Evolutionary conservation across 2,888 invertebrate species (phyloP).

Genomic region (Dendrolimus pini): DNA sequence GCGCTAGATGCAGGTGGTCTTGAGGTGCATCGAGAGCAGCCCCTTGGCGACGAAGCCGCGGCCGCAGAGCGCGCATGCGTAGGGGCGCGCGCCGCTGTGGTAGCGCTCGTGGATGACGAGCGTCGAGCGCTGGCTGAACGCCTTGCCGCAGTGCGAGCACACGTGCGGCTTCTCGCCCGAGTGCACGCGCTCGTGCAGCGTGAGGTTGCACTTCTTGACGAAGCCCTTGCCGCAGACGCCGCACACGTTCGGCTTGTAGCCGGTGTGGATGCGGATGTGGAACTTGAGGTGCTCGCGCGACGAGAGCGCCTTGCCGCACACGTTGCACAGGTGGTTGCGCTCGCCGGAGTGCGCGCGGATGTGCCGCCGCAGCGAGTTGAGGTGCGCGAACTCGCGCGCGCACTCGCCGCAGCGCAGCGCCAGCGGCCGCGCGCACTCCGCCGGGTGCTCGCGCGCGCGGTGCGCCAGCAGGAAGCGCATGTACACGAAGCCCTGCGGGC

Average conservation of each 20-base stretch:
- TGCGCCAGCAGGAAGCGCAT: slow-evolving; percentile 61
- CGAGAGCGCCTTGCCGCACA: slow-evolving; percentile 78
- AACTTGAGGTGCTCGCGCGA: slow-evolving; percentile 78
- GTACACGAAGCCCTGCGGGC: slow-evolving; percentile 60
- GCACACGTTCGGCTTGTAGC: slow-evolving; percentile 79
- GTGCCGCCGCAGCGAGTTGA: slow-evolving; percentile 67
- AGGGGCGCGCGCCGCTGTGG: slow-evolving; percentile 78
- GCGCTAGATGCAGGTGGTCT: slow-evolving; percentile 63
- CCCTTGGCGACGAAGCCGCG: slow-evolving; percentile 80
- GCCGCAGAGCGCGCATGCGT: slow-evolving; percentile 74
- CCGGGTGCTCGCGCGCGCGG: slow-evolving; percentile 53
- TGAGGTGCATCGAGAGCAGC: slow-evolving; percentile 78
- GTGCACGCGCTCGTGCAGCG: slow-evolving; percentile 78
- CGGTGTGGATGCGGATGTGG: slow-evolving; percentile 78
- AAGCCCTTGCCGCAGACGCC: slow-evolving; percentile 72
- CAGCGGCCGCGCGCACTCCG: slow-evolving; percentile 45
- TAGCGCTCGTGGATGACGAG: slow-evolving; percentile 77
- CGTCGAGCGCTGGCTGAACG: slow-evolving; percentile 77
- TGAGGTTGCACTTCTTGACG: slow-evolving; percentile 77
- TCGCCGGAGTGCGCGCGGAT: slow-evolving; percentile 64
- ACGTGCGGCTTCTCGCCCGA: slow-evolving; percentile 79
- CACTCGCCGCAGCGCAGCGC: slow-evolving; percentile 59
- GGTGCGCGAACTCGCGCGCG: slow-evolving; percentile 67
- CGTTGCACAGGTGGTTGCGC: slow-evolving; percentile 75
- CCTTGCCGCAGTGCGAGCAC: slow-evolving; percentile 78